Evolutionary conservation across 2,113 vertebrate genomes (phyloP).

Genomic region (Candoia aspera): DNA sequence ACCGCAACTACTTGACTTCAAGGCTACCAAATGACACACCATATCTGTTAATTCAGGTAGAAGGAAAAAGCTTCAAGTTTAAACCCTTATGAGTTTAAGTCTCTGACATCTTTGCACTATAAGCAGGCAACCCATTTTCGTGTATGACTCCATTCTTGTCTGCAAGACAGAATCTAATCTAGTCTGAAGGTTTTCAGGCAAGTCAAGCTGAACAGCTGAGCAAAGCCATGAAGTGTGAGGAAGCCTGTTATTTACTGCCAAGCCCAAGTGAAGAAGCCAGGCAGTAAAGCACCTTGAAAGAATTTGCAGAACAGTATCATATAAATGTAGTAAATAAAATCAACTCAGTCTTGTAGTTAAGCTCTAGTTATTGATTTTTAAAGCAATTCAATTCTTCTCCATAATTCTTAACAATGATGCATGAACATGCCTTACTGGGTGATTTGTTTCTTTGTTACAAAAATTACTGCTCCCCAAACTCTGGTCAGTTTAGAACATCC

Average conservation of each 20-base stretch:
- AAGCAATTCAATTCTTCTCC: not conserved
- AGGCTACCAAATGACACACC: not conserved
- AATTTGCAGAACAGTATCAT: not conserved
- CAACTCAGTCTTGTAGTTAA: not conserved
- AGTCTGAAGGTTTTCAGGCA: not conserved
- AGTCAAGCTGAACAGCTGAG: not conserved
- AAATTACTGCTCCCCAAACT: not conserved
- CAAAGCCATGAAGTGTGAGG: not conserved
- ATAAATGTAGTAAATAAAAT: not conserved
- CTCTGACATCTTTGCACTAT: not conserved
- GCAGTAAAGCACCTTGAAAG: not conserved
- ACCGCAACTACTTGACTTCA: not conserved
- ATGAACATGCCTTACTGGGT: not conserved
- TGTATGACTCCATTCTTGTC: not conserved
- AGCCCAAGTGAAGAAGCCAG: not conserved
- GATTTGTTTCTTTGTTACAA: not conserved
- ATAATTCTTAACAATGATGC: not conserved
- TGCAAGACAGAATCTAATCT: not conserved
- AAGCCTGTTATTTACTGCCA: not conserved
- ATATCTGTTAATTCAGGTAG: not conserved
- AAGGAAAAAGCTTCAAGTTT: not conserved
- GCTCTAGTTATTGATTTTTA: not conserved
- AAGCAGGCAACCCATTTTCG: not conserved
- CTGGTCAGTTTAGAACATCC: not conserved
- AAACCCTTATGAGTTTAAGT: not conserved